phyloP scores from a whole-genome alignment of 1,140 invertebrate genomes.

The Drosophila sechellia region DNA sequence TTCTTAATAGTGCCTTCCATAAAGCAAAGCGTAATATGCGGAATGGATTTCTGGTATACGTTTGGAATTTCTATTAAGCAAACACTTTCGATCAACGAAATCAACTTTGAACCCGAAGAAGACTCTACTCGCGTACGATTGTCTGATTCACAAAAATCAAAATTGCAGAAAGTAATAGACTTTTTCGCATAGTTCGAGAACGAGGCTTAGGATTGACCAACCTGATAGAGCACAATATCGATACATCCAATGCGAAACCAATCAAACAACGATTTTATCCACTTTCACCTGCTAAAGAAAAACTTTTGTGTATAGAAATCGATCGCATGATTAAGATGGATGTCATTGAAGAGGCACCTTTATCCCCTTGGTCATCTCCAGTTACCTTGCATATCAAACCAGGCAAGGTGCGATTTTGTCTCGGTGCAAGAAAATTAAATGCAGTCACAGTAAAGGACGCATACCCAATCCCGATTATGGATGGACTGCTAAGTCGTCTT shows the following conservation, averaged over 20 bases:
- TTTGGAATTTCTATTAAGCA: too few species aligned
- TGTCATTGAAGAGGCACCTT: neutral
- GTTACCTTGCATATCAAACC: neutral
- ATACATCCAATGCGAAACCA: neutral
- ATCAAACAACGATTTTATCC: neutral
- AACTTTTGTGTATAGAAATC: neutral
- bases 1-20: too few species aligned
- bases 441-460: slow-evolving; percentile 1
- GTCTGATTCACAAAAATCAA: too few species aligned
- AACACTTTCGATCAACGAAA: too few species aligned
- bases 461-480: neutral
- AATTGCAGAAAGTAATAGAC: too few species aligned
- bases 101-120: neutral
- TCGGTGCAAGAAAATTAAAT: neutral
- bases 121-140: too few species aligned
- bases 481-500: neutral
- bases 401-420: slow-evolving; percentile 1
- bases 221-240: neutral
- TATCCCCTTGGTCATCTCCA: neutral
- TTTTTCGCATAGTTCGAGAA: neutral
- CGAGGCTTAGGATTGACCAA: neutral
- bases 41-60: too few species aligned
- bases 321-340: neutral
- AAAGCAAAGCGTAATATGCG: too few species aligned
- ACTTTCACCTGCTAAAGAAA: neutral